These are phyloP conservation scores for Neoseiulus cucumeris DNA, from an alignment of 1,140 invertebrate species.

Conservation along the genomic window DNA sequence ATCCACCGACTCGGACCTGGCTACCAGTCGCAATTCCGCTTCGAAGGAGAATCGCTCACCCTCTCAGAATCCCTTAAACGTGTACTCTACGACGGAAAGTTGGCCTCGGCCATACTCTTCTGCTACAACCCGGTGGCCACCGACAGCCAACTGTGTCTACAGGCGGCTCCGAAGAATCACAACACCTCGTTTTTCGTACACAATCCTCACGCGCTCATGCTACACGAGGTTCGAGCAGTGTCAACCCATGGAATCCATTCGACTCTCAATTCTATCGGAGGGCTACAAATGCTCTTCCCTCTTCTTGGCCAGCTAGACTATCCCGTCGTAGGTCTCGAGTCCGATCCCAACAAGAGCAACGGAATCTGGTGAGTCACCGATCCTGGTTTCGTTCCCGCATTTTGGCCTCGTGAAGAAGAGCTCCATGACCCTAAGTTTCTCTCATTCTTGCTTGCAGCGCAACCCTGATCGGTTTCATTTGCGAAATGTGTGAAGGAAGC, in stretches of 20 bases:
- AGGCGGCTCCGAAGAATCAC: constrained; percentile 77
- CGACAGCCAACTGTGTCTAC: constrained; percentile 90
- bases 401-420: background rate
- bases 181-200: constrained; percentile 94
- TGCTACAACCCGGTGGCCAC: constrained; percentile 99
- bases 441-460: constrained; percentile 41
- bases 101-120: constrained; percentile 88
- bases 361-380: constrained; percentile 29
- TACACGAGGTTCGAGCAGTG: constrained; percentile 78
- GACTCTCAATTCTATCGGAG: constrained; percentile 94
- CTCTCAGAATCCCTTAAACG: constrained; percentile 26
- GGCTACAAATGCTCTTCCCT: constrained; percentile 90
- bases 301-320: constrained; percentile 92
- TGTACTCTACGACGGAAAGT: constrained; percentile 93
- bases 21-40: constrained; percentile 56
- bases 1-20: constrained; percentile 86
- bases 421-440: too few species aligned
- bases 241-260: constrained; percentile 97
- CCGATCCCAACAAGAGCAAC: constrained; percentile 26
- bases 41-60: constrained; percentile 17
- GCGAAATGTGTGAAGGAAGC: constrained; percentile 86
- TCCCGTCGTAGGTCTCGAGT: constrained; percentile 30
- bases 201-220: constrained; percentile 41
- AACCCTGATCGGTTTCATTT: constrained; percentile 86
- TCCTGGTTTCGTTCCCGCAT: background rate